These are phyloP conservation scores for Monodelphis domestica DNA, from an alignment of 2,797 vertebrate species.

Conservation along the genomic window DNA sequence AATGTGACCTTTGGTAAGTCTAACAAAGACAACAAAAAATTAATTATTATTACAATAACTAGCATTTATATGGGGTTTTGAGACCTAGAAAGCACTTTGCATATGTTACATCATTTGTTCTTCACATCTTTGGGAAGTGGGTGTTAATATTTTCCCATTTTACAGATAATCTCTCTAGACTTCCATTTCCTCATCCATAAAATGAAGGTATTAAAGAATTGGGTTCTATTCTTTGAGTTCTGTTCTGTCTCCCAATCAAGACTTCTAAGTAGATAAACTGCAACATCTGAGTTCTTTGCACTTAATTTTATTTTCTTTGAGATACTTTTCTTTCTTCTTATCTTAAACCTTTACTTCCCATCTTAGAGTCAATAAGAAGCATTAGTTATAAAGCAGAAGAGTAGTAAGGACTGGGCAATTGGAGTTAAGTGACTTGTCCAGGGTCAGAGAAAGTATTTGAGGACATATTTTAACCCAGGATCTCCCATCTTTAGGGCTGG, in stretches of 20 bases:
- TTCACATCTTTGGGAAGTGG: background rate
- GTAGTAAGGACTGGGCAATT: too few species aligned
- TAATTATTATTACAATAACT: background rate
- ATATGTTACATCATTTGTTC: constrained; percentile 34
- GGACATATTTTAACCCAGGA: too few species aligned
- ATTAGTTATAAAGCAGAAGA: too few species aligned
- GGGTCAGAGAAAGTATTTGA: too few species aligned
- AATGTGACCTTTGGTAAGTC: background rate
- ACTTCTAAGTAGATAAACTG: background rate
- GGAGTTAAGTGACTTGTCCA: too few species aligned
- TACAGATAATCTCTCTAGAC: background rate
- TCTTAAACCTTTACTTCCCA: too few species aligned
- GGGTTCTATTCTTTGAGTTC: background rate
- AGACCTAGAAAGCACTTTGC: background rate
- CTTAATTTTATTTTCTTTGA: background rate
- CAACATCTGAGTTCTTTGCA: background rate
- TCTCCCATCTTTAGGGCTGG: too few species aligned
- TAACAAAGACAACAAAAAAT: background rate
- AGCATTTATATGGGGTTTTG: background rate
- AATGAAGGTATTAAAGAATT: background rate
- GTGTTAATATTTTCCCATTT: background rate
- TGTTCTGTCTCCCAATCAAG: background rate
- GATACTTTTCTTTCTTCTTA: background rate
- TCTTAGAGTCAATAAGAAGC: too few species aligned
- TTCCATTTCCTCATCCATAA: background rate